phyloP scores from a whole-genome alignment of 2,888 invertebrate genomes.

The Tridacna gigas region DNA sequence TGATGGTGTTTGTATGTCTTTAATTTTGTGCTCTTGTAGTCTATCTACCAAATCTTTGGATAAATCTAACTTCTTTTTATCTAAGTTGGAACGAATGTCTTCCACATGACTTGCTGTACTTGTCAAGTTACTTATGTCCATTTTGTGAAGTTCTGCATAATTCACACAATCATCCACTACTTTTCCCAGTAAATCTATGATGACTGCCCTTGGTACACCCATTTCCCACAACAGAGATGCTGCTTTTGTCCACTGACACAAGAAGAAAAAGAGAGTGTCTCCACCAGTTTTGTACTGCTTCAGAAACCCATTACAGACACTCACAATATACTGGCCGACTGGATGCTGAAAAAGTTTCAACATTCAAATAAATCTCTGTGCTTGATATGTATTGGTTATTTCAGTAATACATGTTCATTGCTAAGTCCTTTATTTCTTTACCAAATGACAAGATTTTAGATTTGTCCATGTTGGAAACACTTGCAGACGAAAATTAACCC shows the following conservation, averaged over 20 bases:
- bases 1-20: background rate
- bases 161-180: constrained; percentile 24
- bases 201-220: constrained; percentile 8
- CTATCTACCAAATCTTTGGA: no score
- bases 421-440: no score
- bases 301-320: constrained; percentile 36
- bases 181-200: constrained; percentile 10
- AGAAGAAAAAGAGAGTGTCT: constrained; percentile 45
- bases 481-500: no score
- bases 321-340: constrained; percentile 49
- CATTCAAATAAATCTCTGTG: background rate
- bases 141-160: background rate
- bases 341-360: constrained; percentile 46
- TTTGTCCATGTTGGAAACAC: no score
- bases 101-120: background rate
- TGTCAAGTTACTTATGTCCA: background rate
- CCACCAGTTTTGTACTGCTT: constrained; percentile 41
- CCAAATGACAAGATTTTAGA: no score
- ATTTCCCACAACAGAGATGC: constrained; percentile 32
- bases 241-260: constrained; percentile 43
- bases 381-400: no score
- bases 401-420: no score
- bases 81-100: no score
- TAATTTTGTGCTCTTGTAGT: background rate
- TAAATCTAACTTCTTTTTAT: no score